A percentile compares a stretch with the other conserved stretches of the same genome.
These are phyloP conservation scores for Mola mola DNA, from an alignment of 2,113 vertebrate species.

Conservation along the genomic window DNA sequence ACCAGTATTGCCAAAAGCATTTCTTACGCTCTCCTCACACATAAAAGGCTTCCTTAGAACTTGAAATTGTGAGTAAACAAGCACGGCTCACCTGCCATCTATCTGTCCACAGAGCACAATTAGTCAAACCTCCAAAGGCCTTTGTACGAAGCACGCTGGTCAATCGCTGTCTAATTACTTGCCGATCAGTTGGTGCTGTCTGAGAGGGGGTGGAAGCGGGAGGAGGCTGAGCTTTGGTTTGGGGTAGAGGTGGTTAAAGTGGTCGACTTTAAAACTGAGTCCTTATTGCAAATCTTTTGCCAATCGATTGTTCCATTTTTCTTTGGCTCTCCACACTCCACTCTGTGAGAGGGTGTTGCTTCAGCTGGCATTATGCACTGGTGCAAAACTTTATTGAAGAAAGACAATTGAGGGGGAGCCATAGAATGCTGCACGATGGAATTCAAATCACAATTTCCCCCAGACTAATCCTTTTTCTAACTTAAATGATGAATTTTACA, in stretches of 20 bases:
- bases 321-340: constrained; percentile 7
- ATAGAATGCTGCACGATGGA: constrained; percentile 12
- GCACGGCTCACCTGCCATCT: constrained; percentile 14
- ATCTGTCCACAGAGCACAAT: constrained; percentile 31
- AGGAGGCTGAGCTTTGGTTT: not conserved
- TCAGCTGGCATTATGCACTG: constrained; percentile 10
- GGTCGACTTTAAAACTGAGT: constrained; percentile 26
- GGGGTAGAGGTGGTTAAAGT: constrained; percentile 5
- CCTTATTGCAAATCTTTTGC: constrained; percentile 22
- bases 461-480: constrained; percentile 44
- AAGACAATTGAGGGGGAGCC: constrained; percentile 26
- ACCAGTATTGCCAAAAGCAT: constrained; percentile 44
- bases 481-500: constrained; percentile 65
- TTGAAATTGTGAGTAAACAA: constrained; percentile 42
- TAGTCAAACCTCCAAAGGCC: constrained; percentile 36
- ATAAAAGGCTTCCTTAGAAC: constrained; percentile 42
- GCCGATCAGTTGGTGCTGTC: constrained; percentile 47
- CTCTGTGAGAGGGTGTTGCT: constrained; percentile 7
- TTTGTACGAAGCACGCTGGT: constrained; percentile 38
- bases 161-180: constrained; percentile 56
- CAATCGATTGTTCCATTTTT: not conserved
- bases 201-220: not conserved
- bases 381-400: constrained; percentile 27
- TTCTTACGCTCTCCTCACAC: constrained; percentile 55
- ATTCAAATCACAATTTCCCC: constrained; percentile 41